These are phyloP conservation scores for Onychostoma macrolepis DNA, from an alignment of 2,113 vertebrate species.

Conservation along the genomic window DNA sequence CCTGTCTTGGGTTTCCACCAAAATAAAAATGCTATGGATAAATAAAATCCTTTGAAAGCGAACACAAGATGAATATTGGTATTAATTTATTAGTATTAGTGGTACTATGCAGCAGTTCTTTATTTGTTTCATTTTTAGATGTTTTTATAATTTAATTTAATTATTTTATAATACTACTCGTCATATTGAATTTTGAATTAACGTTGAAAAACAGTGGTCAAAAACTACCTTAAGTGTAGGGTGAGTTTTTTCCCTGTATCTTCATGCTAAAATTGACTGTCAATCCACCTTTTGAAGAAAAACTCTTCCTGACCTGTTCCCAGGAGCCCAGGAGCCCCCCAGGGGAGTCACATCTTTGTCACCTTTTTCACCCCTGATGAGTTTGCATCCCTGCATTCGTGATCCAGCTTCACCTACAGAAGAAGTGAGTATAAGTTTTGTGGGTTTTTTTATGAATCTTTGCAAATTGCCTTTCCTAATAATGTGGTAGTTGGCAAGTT, in stretches of 20 bases:
- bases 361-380: neutral
- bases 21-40: neutral
- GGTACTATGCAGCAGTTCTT: neutral
- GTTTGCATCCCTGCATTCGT: neutral
- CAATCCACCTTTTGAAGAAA: neutral
- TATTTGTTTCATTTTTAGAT: neutral
- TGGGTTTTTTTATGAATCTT: no score
- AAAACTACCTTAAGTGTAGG: no score
- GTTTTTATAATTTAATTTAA: no score
- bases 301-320: neutral
- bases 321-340: no score
- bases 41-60: neutral
- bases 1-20: neutral
- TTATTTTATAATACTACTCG: no score
- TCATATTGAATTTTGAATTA: no score
- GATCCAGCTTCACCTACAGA: no score
- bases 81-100: neutral
- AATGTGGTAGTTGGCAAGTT: no score
- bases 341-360: neutral
- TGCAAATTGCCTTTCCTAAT: no score
- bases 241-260: neutral
- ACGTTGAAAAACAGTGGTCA: no score
- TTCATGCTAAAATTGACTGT: neutral
- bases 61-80: neutral
- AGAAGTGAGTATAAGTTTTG: no score